Evolutionary conservation across 1,140 invertebrate species (phyloP).

Genomic region (Uloborus diversus): DNA sequence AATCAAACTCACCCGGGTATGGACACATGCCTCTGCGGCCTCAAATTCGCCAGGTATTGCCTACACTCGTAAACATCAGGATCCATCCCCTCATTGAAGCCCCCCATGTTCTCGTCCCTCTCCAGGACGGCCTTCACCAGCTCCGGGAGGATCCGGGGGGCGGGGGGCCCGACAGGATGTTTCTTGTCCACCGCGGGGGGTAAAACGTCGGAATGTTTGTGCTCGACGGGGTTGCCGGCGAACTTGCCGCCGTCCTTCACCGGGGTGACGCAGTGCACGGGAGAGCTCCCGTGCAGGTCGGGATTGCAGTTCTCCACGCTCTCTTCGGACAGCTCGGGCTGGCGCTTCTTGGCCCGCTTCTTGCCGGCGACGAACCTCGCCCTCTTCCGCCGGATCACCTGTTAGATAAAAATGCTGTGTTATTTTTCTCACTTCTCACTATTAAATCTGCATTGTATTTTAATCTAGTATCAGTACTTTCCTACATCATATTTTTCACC

Average conservation of each 20-base stretch:
- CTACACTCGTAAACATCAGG: conserved; percentile 63
- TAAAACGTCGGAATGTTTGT: conserved; percentile 3
- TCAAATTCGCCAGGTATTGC: conserved; percentile 60
- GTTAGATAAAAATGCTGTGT: too few species aligned
- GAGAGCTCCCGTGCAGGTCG: background rate
- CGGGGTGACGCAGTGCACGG: conserved; percentile 14
- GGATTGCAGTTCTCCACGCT: conserved; percentile 31
- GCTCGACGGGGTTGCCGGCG: background rate
- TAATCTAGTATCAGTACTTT: too few species aligned
- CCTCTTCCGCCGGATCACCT: conserved; percentile 66
- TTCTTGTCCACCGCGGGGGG: conserved; percentile 19
- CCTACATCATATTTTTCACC: too few species aligned
- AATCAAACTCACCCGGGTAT: conserved; percentile 56
- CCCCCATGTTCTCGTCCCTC: conserved; percentile 32
- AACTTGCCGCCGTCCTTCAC: conserved; percentile 15
- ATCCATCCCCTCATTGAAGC: conserved; percentile 53
- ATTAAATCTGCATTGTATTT: too few species aligned
- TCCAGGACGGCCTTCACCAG: conserved; percentile 55
- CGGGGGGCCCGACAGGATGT: conserved; percentile 5
- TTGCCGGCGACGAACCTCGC: conserved; percentile 8
- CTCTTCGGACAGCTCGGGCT: conserved; percentile 31
- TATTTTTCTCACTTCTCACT: too few species aligned
- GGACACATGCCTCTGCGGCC: conserved; percentile 57
- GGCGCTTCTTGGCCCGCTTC: conserved; percentile 31
- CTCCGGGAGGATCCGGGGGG: conserved; percentile 42